A percentile compares a stretch with the other conserved stretches of the same genome.
These are phyloP conservation scores for Pelobates cultripes DNA, from an alignment of 2,797 vertebrate genomes.

Conservation along the genomic window DNA sequence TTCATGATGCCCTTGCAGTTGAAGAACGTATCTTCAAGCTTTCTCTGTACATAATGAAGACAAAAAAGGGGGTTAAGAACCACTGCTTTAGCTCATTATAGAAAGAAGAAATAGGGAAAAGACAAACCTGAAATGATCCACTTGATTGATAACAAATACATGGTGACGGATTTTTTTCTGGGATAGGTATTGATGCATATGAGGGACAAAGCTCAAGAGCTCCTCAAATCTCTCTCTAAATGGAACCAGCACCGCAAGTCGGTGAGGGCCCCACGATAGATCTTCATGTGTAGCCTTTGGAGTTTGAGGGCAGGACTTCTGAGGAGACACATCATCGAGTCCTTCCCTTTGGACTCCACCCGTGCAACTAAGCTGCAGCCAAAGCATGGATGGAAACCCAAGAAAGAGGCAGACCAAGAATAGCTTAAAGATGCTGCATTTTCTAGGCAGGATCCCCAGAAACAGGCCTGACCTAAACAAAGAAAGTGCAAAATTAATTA, in stretches of 20 bases:
- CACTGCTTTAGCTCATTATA: neutral
- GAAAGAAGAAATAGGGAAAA: neutral
- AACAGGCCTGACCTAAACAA: slow-evolving; percentile 62
- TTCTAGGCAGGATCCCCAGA: slow-evolving; percentile 74
- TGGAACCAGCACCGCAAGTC: slow-evolving; percentile 87
- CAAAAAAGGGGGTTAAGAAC: no score
- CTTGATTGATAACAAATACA: slow-evolving; percentile 92
- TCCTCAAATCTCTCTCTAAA: slow-evolving; percentile 97
- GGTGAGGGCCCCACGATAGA: slow-evolving; percentile 87
- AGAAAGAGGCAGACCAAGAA: slow-evolving; percentile 85
- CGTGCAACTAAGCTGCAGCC: slow-evolving; percentile 94
- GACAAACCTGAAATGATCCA: slow-evolving; percentile 89
- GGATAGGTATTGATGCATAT: slow-evolving; percentile 90
- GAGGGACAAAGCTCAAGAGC: slow-evolving; percentile 90
- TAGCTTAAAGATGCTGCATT: slow-evolving; percentile 85
- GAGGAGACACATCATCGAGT: slow-evolving; percentile 50
- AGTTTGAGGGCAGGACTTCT: slow-evolving; percentile 72
- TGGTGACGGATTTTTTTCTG: slow-evolving; percentile 89
- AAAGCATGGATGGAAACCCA: slow-evolving; percentile 85
- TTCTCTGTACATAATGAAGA: no score
- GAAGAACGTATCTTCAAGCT: no score
- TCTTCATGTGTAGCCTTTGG: slow-evolving; percentile 70
- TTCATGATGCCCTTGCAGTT: no score
- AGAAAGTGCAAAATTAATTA: neutral
- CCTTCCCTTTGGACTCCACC: slow-evolving; percentile 69